A percentile compares a stretch with the other conserved stretches of the same genome.
Evolutionary conservation across 2,888 invertebrate species (phyloP).

Genomic region (Melipona beecheii): DNA sequence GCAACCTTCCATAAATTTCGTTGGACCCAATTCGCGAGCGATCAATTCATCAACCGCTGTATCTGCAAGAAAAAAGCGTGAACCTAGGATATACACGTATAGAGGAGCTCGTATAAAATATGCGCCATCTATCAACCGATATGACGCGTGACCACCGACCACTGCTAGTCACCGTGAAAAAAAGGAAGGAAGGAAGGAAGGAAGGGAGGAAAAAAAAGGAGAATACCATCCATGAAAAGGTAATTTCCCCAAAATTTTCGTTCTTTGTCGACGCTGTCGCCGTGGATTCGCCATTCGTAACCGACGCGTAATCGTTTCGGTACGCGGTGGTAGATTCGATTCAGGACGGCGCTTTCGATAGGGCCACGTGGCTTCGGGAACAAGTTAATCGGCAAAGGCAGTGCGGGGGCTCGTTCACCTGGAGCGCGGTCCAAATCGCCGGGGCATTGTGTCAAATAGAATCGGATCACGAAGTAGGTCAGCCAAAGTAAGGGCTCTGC

Average conservation of each 20-base stretch:
- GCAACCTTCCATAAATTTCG: constrained; percentile 8
- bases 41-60: constrained; percentile 10
- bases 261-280: background rate
- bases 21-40: background rate
- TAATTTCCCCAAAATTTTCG: background rate
- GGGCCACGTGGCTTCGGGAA: constrained; percentile 3
- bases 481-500: constrained; percentile 37
- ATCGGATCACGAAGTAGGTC: constrained; percentile 59
- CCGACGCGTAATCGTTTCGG: constrained; percentile 27
- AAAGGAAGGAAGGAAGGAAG: background rate
- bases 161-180: background rate
- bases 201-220: background rate
- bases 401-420: constrained; percentile 6
- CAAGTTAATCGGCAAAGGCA: constrained; percentile 40
- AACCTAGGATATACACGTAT: background rate
- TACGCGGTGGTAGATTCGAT: constrained; percentile 34
- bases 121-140: background rate
- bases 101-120: background rate
- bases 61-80: background rate
- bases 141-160: background rate
- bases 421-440: constrained; percentile 19
- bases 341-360: constrained; percentile 8
- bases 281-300: background rate
- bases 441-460: constrained; percentile 55
- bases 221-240: background rate